phyloP scores from a whole-genome alignment of 1,140 invertebrate genomes.

The Meloidogyne floridensis region DNA sequence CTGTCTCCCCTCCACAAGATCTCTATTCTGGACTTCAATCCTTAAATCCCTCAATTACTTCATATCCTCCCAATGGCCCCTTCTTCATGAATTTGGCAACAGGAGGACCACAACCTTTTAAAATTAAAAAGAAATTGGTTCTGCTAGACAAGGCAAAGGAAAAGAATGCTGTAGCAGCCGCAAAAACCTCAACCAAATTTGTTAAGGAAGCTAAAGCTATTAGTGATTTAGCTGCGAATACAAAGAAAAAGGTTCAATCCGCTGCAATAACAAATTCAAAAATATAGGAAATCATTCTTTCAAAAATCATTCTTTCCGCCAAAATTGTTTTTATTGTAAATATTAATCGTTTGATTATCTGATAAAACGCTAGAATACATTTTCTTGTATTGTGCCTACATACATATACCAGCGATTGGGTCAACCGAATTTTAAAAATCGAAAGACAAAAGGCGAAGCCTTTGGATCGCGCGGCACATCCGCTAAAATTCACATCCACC shows the following conservation, averaged over 20 bases:
- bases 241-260: neutral
- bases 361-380: too few relatives aligned
- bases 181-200: neutral
- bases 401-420: too few relatives aligned
- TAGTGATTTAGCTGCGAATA: neutral
- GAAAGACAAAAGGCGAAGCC: too few relatives aligned
- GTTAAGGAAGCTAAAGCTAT: neutral
- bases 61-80: neutral
- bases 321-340: too few relatives aligned
- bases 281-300: too few relatives aligned
- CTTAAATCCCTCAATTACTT: constrained; percentile 1
- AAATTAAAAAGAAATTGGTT: neutral
- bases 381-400: too few relatives aligned
- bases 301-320: too few relatives aligned
- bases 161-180: neutral
- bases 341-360: too few relatives aligned
- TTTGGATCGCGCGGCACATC: too few relatives aligned
- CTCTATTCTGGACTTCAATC: neutral
- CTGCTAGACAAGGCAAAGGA: constrained; percentile 4
- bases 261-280: too few relatives aligned
- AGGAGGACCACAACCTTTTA: neutral
- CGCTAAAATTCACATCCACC: too few relatives aligned
- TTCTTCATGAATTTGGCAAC: neutral
- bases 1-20: neutral
- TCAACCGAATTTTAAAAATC: too few relatives aligned